These are phyloP conservation scores for Dromaius novaehollandiae DNA, from an alignment of 2,113 vertebrate genomes.

Conservation along the genomic window DNA sequence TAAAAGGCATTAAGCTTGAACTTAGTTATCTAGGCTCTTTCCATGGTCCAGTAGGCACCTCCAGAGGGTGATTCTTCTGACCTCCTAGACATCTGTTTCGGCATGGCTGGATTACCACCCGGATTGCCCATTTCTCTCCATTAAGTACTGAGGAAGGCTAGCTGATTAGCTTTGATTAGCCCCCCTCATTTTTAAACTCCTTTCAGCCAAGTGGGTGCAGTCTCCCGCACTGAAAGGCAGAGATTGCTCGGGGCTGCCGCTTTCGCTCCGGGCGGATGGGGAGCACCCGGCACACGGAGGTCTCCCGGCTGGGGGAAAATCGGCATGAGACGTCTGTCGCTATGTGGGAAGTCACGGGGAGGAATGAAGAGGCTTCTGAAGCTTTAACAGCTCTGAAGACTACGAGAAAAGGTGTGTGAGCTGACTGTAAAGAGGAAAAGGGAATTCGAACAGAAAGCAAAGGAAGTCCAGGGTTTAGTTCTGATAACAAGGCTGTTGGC, in stretches of 20 bases:
- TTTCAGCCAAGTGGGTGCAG: constrained; percentile 44
- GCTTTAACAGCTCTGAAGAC: neutral
- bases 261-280: neutral
- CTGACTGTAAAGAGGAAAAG: neutral
- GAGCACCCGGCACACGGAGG: neutral
- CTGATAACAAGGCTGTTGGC: neutral
- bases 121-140: constrained; percentile 51
- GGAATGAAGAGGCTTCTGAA: constrained; percentile 19
- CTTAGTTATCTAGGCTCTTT: neutral
- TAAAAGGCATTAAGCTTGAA: constrained; percentile 20
- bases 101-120: constrained; percentile 39
- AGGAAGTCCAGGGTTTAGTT: constrained; percentile 4
- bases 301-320: neutral
- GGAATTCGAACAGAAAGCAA: neutral
- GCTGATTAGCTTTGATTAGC: constrained; percentile 46
- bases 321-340: neutral
- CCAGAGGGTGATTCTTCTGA: neutral
- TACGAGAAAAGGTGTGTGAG: neutral
- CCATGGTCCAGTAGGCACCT: neutral
- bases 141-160: constrained; percentile 10
- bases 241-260: neutral
- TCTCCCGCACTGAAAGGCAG: neutral
- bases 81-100: constrained; percentile 46
- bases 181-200: neutral
- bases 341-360: neutral